Percentiles rank a stretch among this genome's conserved stretches.
Conservation (phyloP, 1,140 invertebrate genomes). For the Neodiprion pinetum region DNA sequence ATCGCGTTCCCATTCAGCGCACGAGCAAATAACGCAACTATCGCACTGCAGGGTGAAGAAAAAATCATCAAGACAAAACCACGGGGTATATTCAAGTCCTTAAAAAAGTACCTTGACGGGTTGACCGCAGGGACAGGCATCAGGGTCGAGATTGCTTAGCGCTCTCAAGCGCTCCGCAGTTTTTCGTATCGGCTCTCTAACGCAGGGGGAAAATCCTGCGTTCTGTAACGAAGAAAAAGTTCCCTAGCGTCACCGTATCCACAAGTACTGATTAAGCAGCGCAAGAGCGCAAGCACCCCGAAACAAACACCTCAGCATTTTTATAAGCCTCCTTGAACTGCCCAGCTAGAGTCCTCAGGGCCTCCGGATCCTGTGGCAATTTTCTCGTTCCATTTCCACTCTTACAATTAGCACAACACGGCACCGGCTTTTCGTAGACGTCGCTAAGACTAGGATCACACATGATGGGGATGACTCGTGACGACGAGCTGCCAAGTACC, state of each 20-base stretch:
- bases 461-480: not conserved
- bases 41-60: constrained; percentile 19
- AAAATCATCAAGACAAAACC: not conserved
- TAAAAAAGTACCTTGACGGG: constrained; percentile 5
- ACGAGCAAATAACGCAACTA: constrained; percentile 24
- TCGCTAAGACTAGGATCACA: not conserved
- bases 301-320: not conserved
- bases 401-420: not conserved
- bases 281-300: not conserved
- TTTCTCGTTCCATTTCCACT: not conserved
- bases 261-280: no score
- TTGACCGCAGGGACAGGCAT: not conserved
- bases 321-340: not conserved
- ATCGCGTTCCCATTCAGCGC: constrained; percentile 21
- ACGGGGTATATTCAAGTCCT: not conserved
- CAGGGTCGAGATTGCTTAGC: not conserved
- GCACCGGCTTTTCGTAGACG: no score
- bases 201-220: not conserved
- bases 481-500: not conserved
- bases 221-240: not conserved
- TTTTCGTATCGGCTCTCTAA: not conserved
- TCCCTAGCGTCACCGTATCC: constrained; percentile 1
- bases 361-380: not conserved
- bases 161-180: not conserved
- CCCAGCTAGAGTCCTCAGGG: not conserved